Evolutionary conservation across 2,797 vertebrate genomes (phyloP).

Genomic region (Chelonia mydas): DNA sequence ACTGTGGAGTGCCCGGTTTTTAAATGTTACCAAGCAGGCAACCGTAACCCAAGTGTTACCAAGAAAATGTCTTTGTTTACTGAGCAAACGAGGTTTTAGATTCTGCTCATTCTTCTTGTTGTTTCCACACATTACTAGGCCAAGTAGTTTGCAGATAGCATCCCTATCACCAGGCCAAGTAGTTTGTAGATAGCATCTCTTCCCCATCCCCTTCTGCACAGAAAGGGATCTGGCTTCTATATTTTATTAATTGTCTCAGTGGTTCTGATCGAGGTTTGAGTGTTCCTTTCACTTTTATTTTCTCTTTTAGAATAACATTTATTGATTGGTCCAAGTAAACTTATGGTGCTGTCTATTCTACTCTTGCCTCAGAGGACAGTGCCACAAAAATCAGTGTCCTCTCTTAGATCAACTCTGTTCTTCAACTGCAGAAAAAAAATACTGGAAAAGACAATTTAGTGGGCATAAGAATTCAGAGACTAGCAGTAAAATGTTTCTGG

Average conservation of each 20-base stretch:
- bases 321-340: background rate
- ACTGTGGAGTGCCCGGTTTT: too few species aligned
- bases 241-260: background rate
- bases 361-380: background rate
- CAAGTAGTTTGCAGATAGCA: background rate
- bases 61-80: background rate
- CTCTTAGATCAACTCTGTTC: background rate
- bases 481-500: background rate
- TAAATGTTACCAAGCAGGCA: too few species aligned
- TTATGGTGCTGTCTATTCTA: background rate
- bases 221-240: background rate
- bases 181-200: background rate
- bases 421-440: background rate
- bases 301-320: background rate
- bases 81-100: background rate
- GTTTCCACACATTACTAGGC: background rate
- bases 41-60: background rate
- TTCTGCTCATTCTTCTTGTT: background rate
- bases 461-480: background rate
- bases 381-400: background rate
- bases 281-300: background rate
- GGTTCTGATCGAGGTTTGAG: background rate
- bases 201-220: background rate
- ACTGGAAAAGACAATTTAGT: background rate
- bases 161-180: background rate